These are phyloP conservation scores for Melinaea marsaeus DNA, from an alignment of 2,888 invertebrate genomes.

Conservation along the genomic window DNA sequence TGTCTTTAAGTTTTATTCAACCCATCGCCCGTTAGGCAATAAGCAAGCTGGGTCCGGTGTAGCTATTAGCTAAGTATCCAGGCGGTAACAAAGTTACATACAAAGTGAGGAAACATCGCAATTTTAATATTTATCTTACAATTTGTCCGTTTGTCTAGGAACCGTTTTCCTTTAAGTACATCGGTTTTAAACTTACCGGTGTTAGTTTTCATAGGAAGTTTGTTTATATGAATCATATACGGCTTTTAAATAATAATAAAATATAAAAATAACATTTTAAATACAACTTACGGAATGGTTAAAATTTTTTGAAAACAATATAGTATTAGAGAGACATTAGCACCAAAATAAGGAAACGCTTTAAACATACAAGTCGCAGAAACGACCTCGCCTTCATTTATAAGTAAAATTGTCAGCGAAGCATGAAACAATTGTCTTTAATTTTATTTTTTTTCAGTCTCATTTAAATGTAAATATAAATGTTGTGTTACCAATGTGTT, in stretches of 20 bases:
- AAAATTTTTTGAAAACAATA: neutral
- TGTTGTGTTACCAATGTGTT: neutral
- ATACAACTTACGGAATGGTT: neutral
- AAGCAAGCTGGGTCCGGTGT: constrained; percentile 54
- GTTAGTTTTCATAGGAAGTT: constrained; percentile 31
- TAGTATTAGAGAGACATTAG: neutral
- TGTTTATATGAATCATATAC: neutral
- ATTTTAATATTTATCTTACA: constrained; percentile 68
- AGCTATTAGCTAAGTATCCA: constrained; percentile 36
- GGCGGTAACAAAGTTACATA: constrained; percentile 51
- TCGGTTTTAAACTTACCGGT: constrained; percentile 44
- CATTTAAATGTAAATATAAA: neutral
- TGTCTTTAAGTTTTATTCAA: constrained; percentile 60
- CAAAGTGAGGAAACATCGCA: constrained; percentile 54
- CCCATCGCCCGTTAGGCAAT: constrained; percentile 57
- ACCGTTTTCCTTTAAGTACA: constrained; percentile 57
- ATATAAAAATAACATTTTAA: neutral
- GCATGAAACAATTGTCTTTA: neutral
- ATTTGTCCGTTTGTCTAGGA: constrained; percentile 71
- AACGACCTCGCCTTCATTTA: constrained; percentile 2
- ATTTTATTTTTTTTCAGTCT: constrained; percentile 1
- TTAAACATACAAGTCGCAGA: constrained; percentile 4
- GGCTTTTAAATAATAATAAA: neutral
- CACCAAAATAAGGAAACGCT: constrained; percentile 2
- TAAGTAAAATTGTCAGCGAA: neutral